Evolutionary conservation across 2,797 vertebrate species (phyloP).

Genomic region (Pristis pectinata): DNA sequence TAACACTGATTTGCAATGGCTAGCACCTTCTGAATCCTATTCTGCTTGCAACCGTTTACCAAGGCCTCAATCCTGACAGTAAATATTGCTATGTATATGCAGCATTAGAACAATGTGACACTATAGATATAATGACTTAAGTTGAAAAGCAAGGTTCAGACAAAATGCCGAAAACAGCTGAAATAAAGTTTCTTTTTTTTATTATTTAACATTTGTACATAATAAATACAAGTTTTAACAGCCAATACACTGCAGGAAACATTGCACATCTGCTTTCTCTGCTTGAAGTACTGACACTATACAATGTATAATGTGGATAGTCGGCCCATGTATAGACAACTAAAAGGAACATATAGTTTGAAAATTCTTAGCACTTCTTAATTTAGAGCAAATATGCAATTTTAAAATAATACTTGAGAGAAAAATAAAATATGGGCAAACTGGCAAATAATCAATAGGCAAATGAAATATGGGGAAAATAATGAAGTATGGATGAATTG

Average conservation of each 20-base stretch:
- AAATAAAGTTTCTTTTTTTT: conserved; percentile 57
- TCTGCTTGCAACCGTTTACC: not conserved
- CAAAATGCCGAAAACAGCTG: not conserved
- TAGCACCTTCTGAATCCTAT: not conserved
- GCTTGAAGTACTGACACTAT: conserved; percentile 62
- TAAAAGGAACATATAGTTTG: conserved; percentile 67
- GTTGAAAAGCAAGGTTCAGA: conserved; percentile 8
- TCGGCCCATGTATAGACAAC: conserved; percentile 63
- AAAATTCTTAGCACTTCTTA: conserved; percentile 70
- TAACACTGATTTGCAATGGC: not conserved
- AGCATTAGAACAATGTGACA: not conserved
- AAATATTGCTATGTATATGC: not conserved
- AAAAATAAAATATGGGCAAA: conserved; percentile 33
- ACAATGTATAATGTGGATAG: conserved; percentile 52
- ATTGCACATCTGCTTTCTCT: conserved; percentile 63
- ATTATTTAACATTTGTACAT: conserved; percentile 99
- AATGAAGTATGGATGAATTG: conserved; percentile 27
- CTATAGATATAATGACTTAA: not conserved
- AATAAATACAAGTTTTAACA: conserved; percentile 99
- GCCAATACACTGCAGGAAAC: conserved; percentile 85
- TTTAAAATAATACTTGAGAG: conserved; percentile 58
- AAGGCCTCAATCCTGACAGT: not conserved
- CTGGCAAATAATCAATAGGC: conserved; percentile 22
- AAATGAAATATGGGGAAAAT: not conserved
- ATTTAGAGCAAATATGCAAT: conserved; percentile 47